Conservation (phyloP, 2,797 vertebrate species). For the Austrolebias charrua region DNA sequence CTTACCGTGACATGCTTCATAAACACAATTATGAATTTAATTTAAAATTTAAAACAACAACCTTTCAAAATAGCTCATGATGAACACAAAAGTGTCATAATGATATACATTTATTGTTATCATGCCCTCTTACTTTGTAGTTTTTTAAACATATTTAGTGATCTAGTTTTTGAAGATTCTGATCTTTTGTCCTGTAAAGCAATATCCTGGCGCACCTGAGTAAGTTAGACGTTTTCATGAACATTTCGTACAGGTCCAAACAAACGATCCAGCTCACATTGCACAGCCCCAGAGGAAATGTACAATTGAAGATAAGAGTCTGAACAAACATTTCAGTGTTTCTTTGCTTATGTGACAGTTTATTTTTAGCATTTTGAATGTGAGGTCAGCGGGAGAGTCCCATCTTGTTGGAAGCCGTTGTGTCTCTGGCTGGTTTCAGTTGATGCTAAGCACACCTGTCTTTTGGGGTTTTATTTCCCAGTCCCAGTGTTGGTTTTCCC, state of each 20-base stretch:
- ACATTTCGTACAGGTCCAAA: slow-evolving; percentile 40
- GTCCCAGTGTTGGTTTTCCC: too few relatives aligned
- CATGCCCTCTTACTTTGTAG: too few relatives aligned
- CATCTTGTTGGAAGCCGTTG: slow-evolving; percentile 60
- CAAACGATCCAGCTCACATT: slow-evolving; percentile 46
- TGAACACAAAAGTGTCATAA: too few relatives aligned
- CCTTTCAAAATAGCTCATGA: too few relatives aligned
- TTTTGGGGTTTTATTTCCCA: neutral
- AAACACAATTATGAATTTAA: too few relatives aligned
- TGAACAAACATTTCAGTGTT: slow-evolving; percentile 61
- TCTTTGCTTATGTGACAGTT: slow-evolving; percentile 36
- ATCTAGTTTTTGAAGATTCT: slow-evolving; percentile 26
- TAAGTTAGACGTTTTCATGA: slow-evolving; percentile 43
- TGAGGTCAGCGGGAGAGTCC: slow-evolving; percentile 34
- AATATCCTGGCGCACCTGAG: neutral
- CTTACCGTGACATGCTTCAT: too few relatives aligned
- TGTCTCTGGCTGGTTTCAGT: slow-evolving; percentile 66
- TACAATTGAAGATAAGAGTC: slow-evolving; percentile 61
- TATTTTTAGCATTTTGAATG: slow-evolving; percentile 51
- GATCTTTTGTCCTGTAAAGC: neutral
- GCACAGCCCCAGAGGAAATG: slow-evolving; percentile 58
- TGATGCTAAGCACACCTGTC: slow-evolving; percentile 50
- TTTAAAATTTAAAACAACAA: too few relatives aligned
- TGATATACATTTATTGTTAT: too few relatives aligned
- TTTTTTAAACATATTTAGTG: neutral